phyloP scores from a whole-genome alignment of 2,888 invertebrate genomes.

The Agrochola circellaris region DNA sequence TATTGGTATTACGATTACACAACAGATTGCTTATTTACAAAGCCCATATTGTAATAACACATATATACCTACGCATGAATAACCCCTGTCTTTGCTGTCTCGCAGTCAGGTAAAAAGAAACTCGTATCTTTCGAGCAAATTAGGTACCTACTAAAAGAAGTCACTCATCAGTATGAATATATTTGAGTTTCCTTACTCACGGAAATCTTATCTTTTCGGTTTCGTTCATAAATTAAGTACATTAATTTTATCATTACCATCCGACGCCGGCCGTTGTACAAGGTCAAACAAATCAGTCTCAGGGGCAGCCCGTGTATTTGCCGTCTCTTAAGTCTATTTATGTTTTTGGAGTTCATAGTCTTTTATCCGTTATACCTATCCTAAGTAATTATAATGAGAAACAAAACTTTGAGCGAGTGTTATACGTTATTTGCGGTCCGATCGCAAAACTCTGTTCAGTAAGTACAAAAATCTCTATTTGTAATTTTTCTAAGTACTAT shows the following conservation, averaged over 20 bases:
- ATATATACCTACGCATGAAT: too few species aligned
- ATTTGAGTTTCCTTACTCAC: not conserved
- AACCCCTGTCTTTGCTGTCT: too few species aligned
- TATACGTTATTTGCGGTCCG: constrained; percentile 24
- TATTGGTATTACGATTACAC: not conserved
- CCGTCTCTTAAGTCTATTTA: constrained; percentile 26
- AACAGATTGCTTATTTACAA: not conserved
- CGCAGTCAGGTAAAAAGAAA: not conserved
- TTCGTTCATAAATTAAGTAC: constrained; percentile 19
- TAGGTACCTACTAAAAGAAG: not conserved
- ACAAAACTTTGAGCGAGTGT: constrained; percentile 46
- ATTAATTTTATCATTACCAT: constrained; percentile 19
- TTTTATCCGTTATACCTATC: not conserved
- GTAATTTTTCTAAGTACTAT: not conserved
- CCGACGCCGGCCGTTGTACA: constrained; percentile 19
- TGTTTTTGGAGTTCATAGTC: constrained; percentile 14
- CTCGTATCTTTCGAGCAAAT: not conserved
- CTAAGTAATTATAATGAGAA: constrained; percentile 43
- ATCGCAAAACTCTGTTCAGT: constrained; percentile 37
- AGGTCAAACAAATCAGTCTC: constrained; percentile 67
- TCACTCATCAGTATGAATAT: not conserved
- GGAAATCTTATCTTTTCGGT: not conserved
- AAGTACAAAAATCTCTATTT: constrained; percentile 36
- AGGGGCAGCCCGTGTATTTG: not conserved
- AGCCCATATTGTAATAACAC: not conserved